These are phyloP conservation scores for Spodoptera exigua DNA, from an alignment of 2,888 invertebrate genomes.

Conservation along the genomic window DNA sequence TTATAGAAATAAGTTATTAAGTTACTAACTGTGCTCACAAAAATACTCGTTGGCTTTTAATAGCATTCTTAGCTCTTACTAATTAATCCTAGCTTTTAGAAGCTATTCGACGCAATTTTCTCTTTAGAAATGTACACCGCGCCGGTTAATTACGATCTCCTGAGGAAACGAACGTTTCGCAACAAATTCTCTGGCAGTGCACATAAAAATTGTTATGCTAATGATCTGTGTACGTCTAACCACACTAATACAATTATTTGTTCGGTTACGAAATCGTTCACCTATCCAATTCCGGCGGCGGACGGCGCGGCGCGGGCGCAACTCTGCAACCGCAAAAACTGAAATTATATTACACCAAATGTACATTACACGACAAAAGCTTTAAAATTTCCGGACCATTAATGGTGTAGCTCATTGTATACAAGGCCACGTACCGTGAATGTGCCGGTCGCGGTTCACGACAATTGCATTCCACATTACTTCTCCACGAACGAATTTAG, in stretches of 20 bases:
- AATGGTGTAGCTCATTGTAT: constrained; percentile 75
- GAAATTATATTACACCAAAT: constrained; percentile 67
- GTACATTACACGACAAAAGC: constrained; percentile 73
- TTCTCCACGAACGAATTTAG: constrained; percentile 75
- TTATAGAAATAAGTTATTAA: constrained; percentile 45
- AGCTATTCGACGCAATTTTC: constrained; percentile 11
- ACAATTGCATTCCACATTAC: constrained; percentile 82
- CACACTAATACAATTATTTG: constrained; percentile 57
- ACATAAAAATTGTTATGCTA: constrained; percentile 25
- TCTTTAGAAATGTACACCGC: constrained; percentile 11
- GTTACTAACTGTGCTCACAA: constrained; percentile 27
- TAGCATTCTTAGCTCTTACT: constrained; percentile 31
- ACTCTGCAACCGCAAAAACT: constrained; percentile 57
- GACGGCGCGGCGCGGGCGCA: constrained; percentile 43
- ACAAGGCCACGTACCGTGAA: constrained; percentile 82
- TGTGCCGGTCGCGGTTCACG: constrained; percentile 73
- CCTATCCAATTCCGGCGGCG: constrained; percentile 67
- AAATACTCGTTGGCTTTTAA: constrained; percentile 12
- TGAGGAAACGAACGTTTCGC: constrained; percentile 8
- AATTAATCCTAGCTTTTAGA: constrained; percentile 29
- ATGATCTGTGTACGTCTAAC: constrained; percentile 39
- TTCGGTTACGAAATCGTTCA: constrained; percentile 66
- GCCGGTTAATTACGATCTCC: neutral
- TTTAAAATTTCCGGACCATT: constrained; percentile 84
- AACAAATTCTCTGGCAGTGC: constrained; percentile 6